A percentile compares a stretch with the other conserved stretches of the same genome.
Evolutionary conservation across 2,888 invertebrate genomes (phyloP).

Genomic region (Microplitis deprimator): DNA sequence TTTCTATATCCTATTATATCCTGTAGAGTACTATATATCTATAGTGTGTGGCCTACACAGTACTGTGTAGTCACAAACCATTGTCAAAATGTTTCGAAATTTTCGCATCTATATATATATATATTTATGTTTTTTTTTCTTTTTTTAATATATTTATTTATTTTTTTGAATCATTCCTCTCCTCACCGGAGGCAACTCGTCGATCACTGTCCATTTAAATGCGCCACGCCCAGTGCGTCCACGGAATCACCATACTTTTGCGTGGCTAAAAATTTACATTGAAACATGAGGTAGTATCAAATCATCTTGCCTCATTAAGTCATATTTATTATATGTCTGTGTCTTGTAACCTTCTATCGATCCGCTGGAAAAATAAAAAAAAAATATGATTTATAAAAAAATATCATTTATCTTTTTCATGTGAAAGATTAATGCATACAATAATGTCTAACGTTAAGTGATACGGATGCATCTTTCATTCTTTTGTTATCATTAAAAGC

Average conservation of each 20-base stretch:
- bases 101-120: conserved; percentile 1
- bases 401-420: neutral
- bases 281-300: conserved; percentile 27
- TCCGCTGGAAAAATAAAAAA: neutral
- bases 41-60: neutral
- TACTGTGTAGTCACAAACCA: conserved; percentile 42
- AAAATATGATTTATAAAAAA: neutral
- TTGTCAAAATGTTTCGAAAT: conserved; percentile 39
- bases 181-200: conserved; percentile 21
- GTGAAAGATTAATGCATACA: neutral
- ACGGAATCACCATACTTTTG: conserved; percentile 32
- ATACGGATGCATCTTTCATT: neutral
- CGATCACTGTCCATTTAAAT: conserved; percentile 41
- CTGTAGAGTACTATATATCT: neutral
- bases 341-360: neutral
- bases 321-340: conserved; percentile 1
- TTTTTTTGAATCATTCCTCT: neutral
- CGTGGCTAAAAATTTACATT: conserved; percentile 33
- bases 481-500: neutral
- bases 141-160: conserved; percentile 10
- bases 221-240: conserved; percentile 38
- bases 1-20: conserved; percentile 9
- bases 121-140: too few species aligned
- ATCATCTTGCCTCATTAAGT: conserved; percentile 34
- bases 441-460: neutral